Evolutionary conservation across 2,888 invertebrate species (phyloP), one percentile per base, ranked within the genome.

Genomic region (Scaptomyza cyrtandrae): DNA sequence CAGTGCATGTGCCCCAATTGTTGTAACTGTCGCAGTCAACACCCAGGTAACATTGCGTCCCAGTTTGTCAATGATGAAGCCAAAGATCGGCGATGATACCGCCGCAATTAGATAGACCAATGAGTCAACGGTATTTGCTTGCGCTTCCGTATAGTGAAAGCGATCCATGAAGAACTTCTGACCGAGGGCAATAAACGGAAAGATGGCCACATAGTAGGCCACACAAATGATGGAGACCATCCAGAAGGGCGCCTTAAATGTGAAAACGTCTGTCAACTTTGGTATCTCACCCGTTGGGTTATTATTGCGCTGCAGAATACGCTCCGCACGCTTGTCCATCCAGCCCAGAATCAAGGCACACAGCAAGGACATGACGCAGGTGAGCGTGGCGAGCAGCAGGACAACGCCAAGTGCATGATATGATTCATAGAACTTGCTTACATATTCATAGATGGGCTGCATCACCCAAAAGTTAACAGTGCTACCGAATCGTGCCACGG

Each of bases 401-500:
- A 96, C 95, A 50, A 96, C 94, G 48, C 98, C 98, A 52, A 97
- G 94, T 64, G 95, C 94, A 71, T 94, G 93, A 79, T 96, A 93
- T 0, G 96, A 96, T 0, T 85, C 80, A 87, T 95, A 96, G 82
- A 93, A 94, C 35, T 94, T 91, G 44, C 93, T 92, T 0, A 98
- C 94, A 92, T 94, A 96, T 75, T 94, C 93, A 90, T 98, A 99
- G 31, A 99, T 92, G 2, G 96, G 96, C 89, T 96, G 97, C 97
- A 99, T 98, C 0, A 97, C 95, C 93, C 96, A 94, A 91, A 99
- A 98, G 92, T 98, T 99, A 1, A 98, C 98, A 27, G 98, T 97
- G 82, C 98, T 98, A 10, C 99, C 99, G 73, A 98, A 95, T 90
- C 99, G 94, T 2, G 98, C 97, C 92, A 99, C 97, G 72, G 98